Conservation (phyloP, 2,113 vertebrate genomes). For the Lophura nycthemera region DNA sequence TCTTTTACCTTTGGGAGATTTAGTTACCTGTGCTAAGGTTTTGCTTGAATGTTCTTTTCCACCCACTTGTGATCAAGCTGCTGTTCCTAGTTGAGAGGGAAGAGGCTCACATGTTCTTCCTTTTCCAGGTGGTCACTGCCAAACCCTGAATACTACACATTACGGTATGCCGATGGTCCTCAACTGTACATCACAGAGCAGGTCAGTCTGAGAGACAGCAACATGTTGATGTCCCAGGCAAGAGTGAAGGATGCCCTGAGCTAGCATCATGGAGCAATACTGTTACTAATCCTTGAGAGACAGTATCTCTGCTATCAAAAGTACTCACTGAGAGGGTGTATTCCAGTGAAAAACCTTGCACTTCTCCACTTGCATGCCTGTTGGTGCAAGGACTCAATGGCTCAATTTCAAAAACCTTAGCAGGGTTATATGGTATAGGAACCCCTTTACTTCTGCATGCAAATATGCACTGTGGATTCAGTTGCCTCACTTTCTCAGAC, state of each 20-base stretch:
- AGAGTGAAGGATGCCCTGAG: neutral
- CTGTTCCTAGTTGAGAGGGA: neutral
- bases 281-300: neutral
- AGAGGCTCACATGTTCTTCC: neutral
- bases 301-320: neutral
- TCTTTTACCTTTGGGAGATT: neutral
- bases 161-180: conserved; percentile 94
- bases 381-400: neutral
- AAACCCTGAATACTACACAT: conserved; percentile 93
- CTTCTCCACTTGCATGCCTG: neutral
- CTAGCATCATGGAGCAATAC: neutral
- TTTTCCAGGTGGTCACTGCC: conserved; percentile 91
- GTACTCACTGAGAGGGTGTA: neutral
- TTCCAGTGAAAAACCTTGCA: neutral
- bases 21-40: neutral
- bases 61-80: neutral
- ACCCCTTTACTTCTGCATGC: neutral
- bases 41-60: conserved; percentile 7
- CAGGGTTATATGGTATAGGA: neutral
- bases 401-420: neutral
- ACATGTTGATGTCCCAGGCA: neutral
- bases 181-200: conserved; percentile 98
- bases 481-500: neutral
- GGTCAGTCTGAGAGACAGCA: conserved; percentile 75
- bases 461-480: neutral